Evolutionary conservation across 2,797 vertebrate species (phyloP), one percentile per base, ranked within the genome.

Genomic region (Molossus molossus): DNA sequence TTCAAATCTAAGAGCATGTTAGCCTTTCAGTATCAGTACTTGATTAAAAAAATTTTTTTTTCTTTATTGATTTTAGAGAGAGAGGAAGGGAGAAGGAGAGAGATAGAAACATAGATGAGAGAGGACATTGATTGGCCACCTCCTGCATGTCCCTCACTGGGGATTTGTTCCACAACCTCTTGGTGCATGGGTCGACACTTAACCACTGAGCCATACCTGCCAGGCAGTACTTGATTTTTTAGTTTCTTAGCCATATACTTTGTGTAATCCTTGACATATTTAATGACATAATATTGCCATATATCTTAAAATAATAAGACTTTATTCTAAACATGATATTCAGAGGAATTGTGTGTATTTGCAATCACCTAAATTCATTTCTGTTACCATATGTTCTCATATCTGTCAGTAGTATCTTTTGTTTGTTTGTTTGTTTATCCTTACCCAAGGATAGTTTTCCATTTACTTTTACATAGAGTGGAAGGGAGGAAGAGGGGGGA

Each of bases 281-380:
- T 95, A 27, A 17, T 94, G 25, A 18, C 15, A 18, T 92, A 62
- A 64, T 85, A 69, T 79, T 91, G 17, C n/a, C 76, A 60, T 86
- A 62, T 9, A 75, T 72, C 25, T 85, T 91, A 67, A 33, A 72
- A 3, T 81, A 94, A 67, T 86, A 62, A 25, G 57, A 70, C 76
- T 96, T 95, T 82, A 87, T 90, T 96, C 48, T 91, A 75, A 91
- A 82, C 60, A 92, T 93, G 13, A 89, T 29, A 62, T 91, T 96
- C 48, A 94, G 23, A 87, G 92, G 13, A 87, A 83, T 87, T 73
- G 23, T 29, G 20, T 91, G 14, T 65, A 62, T 86, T 94, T 91
- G 45, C 27, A 72, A 10, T 20, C 37, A 60, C 83, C 37, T 81
- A 67, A 90, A 84, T 90, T 91, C 70, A 45, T 93, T 84, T 87